Evolutionary conservation across 2,888 invertebrate genomes (phyloP), one percentile per base, ranked within the genome.

Genomic region (Norana najaformis): DNA sequence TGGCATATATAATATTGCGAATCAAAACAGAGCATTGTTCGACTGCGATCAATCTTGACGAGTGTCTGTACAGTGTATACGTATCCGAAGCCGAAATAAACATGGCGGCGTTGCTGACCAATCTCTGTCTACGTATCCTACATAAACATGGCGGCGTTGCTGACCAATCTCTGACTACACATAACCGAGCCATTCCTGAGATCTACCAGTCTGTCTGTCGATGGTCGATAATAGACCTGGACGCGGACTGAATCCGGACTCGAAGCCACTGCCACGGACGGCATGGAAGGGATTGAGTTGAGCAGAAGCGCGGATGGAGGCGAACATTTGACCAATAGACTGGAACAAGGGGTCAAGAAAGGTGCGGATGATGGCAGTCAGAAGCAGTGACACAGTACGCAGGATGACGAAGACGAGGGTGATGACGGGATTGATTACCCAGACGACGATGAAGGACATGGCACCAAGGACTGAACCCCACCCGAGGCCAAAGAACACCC

Each of bases 311-410:
- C 4, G 16, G 37, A 85, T 16, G 20, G 85, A 35, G 37, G 85
- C 85, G 34, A 85, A 36, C 11, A 85, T 16, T 82, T 90, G 90
- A 34, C 90, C 83, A 18, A 35, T 39, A 8, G 90, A 90, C 89
- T 91, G 90, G 53, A 91, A 90, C 16, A 90, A 30, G 0, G 91
- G 91, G 53, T 91, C 91, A 18, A 38, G n/a, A 82, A 91, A 37
- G 47, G 90, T 83, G 5, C 91, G 89, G 11, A 91, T 89, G 30
- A 37, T n/a, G 34, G 91, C 89, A 34, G 35, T 35, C 39, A 89
- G 88, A 53, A 89, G 91, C 89, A 90, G 88, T 69, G 90, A 89
- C 35, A 91, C 82, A 35, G 90, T 30, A 38, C 90, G 90, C 13
- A 89, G 47, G 34, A 88, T 5, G 16, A 90, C 36, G 47, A 91